Evolutionary conservation across 1,140 invertebrate genomes (phyloP), one percentile per base, ranked within the genome.

Genomic region (Copidosoma floridanum): DNA sequence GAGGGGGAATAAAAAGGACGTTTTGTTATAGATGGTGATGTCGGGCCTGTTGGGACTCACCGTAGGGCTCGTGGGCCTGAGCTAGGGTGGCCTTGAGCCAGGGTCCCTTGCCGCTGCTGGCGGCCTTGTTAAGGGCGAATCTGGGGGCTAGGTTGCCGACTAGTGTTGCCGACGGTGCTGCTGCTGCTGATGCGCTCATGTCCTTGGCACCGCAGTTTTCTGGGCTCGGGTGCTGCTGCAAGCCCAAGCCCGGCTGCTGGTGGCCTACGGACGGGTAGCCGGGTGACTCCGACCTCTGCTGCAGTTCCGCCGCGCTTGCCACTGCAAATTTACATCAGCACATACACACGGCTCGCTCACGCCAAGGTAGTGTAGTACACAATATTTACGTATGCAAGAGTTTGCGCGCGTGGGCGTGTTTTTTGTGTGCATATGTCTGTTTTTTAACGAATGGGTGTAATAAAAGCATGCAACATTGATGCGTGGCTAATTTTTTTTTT

Each of bases 31-130:
- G n/a, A n/a, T n/a, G n/a, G n/a, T n/a, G n/a, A n/a, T n/a, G n/a
- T n/a, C n/a, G n/a, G n/a, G n/a, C n/a, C n/a, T n/a, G n/a, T n/a
- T n/a, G n/a, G n/a, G 44, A 47, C 26, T 47, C 21, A 21, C 8
- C 1, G n/a, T 29, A 10, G 24, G 43, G 78, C 76, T 79, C 83
- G 84, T 83, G 83, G 76, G 84, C 78, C 73, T 79, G 79, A 65
- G 78, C 78, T 62, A 80, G 72, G 64, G 74, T 77, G 71, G 77
- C 76, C 72, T 80, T 81, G 71, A 79, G 71, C 78, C 77, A 80
- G 72, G 72, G 72, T 65, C 79, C 78, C 71, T 81, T 82, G 29
- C 20, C 32, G 77, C 78, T 79, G 65, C 76, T 71, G 56, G 72
- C 76, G 65, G 74, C 11, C 14, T 18, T 18, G 21, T 10, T 35